phyloP scores from a whole-genome alignment of 2,113 vertebrate genomes.

The Bostrychus sinensis region DNA sequence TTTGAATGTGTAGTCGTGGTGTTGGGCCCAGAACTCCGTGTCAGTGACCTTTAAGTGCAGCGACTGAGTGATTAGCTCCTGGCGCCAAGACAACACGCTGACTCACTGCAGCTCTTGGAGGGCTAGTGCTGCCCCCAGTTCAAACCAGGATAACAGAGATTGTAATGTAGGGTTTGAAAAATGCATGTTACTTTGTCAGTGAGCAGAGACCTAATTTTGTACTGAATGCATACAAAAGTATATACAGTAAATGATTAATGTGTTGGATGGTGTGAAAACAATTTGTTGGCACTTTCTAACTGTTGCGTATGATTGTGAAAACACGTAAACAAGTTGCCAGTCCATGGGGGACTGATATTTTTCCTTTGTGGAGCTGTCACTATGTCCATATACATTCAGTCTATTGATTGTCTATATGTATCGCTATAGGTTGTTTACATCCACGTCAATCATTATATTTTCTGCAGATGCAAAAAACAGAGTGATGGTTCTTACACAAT shows the following conservation, averaged over 20 bases:
- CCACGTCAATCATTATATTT: no score
- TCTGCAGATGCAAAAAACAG: no score
- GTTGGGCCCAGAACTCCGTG: constrained; percentile 17
- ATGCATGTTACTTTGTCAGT: neutral
- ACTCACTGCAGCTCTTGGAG: constrained; percentile 1
- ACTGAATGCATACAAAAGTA: neutral
- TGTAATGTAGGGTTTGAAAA: neutral
- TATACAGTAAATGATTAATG: neutral
- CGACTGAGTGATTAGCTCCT: constrained; percentile 33
- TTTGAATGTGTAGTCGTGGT: constrained; percentile 19
- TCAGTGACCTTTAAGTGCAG: constrained; percentile 46
- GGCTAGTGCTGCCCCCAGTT: constrained; percentile 16
- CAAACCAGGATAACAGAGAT: neutral
- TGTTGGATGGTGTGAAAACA: neutral
- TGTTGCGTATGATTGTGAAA: neutral
- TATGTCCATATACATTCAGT: no score
- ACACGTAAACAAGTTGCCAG: neutral
- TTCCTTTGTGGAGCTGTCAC: neutral
- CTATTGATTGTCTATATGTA: no score
- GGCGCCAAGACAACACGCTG: neutral
- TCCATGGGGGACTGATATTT: neutral
- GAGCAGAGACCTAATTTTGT: neutral
- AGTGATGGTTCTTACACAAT: no score
- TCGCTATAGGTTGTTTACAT: no score
- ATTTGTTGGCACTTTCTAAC: neutral